Base-by-base conservation (phyloP, 2,888 invertebrate species). In the Ophioninae sp. region DNA sequence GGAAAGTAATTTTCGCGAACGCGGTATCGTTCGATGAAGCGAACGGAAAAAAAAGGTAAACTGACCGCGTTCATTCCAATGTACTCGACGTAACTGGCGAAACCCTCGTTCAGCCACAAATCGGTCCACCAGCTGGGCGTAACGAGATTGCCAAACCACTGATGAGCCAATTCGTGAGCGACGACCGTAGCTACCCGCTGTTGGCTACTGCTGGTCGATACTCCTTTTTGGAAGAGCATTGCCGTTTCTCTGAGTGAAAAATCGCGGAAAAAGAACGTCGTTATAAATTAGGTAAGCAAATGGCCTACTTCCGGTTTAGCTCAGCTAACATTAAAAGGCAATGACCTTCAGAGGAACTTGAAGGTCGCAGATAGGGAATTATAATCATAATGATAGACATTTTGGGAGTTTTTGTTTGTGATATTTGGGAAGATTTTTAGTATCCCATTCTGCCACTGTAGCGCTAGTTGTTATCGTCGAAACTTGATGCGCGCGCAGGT, bases 81-180 rank as follows among this genome's bases (percentile, higher is more conserved):
- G 85, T 93, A 93, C 86, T 94, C 93, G 68, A 94, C 92, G 87
- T 93, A 95, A 63, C 92, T 91, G 17, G 94, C 94, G 85, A 94
- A 94, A 1, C 94, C 94, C 87, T 93, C 93, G 79, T 91, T 93
- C 22, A 93, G 82, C 93, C 93, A 94, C 2, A 91, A 86, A 84
- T 92, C 91, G 10, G 89, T 89, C 93, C 93, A 93, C 92, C 93
- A 93, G 63, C 87, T 85, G 2, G 92, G 90, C 7, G 90, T 91
- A 5, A 93, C 92, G 20, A 92, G 79, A 87, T 93, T 93, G 10
- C 93, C 93, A 85, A 94, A 93, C 93, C 94, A 94, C 85, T 94
- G 94, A 87, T 95, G 95, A 0, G 94, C 93, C 71, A 95, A 89
- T 89, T 95, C 95, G 86, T 95, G 94, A 7, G 93, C 91, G 8